Evolutionary conservation across 2,113 vertebrate genomes (phyloP), one percentile per base, ranked within the genome.

Genomic region (Erpornis zantholeuca): DNA sequence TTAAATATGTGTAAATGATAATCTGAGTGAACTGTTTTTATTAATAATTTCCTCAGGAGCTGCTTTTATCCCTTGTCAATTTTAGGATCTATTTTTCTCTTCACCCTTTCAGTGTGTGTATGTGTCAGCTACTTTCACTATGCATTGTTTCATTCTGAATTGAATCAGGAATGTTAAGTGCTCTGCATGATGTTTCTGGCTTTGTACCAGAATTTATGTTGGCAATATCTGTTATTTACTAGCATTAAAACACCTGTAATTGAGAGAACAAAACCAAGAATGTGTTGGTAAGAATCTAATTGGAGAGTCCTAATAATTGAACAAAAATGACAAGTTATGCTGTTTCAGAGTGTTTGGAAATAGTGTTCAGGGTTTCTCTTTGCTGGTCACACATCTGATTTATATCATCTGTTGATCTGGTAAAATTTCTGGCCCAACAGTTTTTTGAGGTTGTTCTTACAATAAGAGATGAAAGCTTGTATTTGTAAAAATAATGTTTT

Each of bases 151-250:
- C 16, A 3, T 56, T 82, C 69, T 77, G 69, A 73, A 73, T 94
- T 69, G 36, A 69, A 53, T 53, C 36, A 73, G 75, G 49, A 33
- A 65, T 61, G 42, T 75, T 85, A 79, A 57, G 6, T 92, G 84
- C 81, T 75, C 82, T 95, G 54, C 2, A 0, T 92, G 64, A 54
- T 61, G 35, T 73, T 92, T 86, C 70, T 95, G 94, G 47, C 86
- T 90, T 71, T 89, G 54, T 52, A 79, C 42, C 59, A 70, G 71
- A 52, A 25, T 72, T 86, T 16, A 15, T 57, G 24, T 90, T 90
- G 82, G 28, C 72, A 56, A 44, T 73, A 54, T 68, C 53, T 93
- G 91, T 63, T 95, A 80, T 92, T 96, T 93, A 38, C 42, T 93
- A 94, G 54, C 22, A 63, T 79, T 86, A 53, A 93, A 93, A 33